These are phyloP conservation scores for Odontamblyopus lacepedii DNA, from an alignment of 2,797 vertebrate genomes.

Conservation along the genomic window DNA sequence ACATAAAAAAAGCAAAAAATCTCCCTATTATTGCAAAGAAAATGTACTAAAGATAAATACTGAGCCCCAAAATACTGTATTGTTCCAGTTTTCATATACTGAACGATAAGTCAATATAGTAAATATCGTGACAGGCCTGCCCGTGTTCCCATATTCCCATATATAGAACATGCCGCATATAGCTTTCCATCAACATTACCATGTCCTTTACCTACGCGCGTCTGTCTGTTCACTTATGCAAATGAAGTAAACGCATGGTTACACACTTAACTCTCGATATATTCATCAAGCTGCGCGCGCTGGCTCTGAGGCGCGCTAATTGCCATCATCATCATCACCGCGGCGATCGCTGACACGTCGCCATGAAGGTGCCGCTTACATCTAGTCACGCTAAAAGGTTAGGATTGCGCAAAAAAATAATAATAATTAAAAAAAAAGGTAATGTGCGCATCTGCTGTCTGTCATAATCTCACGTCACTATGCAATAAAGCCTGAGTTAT, in stretches of 20 bases:
- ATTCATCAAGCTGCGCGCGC: slow-evolving; percentile 59
- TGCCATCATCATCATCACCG: slow-evolving; percentile 52
- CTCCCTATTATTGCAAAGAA: too few species aligned
- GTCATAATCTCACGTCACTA: not conserved
- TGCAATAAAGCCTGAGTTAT: not conserved
- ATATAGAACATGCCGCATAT: slow-evolving; percentile 40
- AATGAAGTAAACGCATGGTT: slow-evolving; percentile 55
- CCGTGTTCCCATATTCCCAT: not conserved
- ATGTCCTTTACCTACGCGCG: slow-evolving; percentile 23
- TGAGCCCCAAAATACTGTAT: too few species aligned
- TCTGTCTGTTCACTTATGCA: slow-evolving; percentile 62
- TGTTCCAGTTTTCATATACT: too few species aligned
- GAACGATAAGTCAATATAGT: too few species aligned
- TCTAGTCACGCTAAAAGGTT: slow-evolving; percentile 13
- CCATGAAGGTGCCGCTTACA: slow-evolving; percentile 17
- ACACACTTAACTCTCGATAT: slow-evolving; percentile 49
- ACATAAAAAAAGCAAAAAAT: too few species aligned
- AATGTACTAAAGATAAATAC: too few species aligned
- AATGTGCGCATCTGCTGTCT: slow-evolving; percentile 18
- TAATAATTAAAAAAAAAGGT: not conserved
- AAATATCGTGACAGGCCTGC: too few species aligned
- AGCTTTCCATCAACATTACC: slow-evolving; percentile 19
- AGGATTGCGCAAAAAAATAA: slow-evolving; percentile 1
- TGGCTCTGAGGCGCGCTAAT: slow-evolving; percentile 50
- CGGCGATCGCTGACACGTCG: slow-evolving; percentile 27